phyloP scores from a whole-genome alignment of 1,140 invertebrate species.

The Trachymyrmex septentrionalis region DNA sequence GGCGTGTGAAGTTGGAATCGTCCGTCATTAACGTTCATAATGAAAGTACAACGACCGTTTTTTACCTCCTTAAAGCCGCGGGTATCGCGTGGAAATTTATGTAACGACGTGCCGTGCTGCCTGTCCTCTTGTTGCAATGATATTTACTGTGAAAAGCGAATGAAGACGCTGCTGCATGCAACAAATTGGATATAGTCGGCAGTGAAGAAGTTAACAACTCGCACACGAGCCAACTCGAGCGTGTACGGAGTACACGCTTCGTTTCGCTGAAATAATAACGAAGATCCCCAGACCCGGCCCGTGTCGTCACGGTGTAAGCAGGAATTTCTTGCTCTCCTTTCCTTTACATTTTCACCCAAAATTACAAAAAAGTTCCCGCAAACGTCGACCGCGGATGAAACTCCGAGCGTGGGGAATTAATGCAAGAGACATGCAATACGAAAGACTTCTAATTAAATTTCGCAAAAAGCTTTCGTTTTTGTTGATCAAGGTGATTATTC shows the following conservation, averaged over 20 bases:
- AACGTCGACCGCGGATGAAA: not conserved
- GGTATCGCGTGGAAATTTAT: conserved; percentile 38
- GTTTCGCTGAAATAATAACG: conserved; percentile 68
- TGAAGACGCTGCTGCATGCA: conserved; percentile 58
- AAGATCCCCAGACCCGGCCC: conserved; percentile 42
- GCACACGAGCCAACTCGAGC: conserved; percentile 65
- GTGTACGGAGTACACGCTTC: conserved; percentile 59
- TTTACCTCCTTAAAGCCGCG: not conserved
- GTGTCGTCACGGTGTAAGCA: conserved; percentile 64
- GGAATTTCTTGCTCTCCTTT: conserved; percentile 63
- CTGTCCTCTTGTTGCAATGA: conserved; percentile 43
- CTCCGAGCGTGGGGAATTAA: conserved; percentile 20
- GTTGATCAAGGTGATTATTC: not conserved
- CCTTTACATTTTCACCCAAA: conserved; percentile 61
- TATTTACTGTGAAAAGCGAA: conserved; percentile 65
- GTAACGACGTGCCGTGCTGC: conserved; percentile 30
- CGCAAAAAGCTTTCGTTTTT: not conserved
- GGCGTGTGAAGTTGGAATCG: not conserved
- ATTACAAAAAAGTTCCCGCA: conserved; percentile 48
- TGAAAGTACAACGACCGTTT: not conserved
- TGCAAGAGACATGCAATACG: not conserved
- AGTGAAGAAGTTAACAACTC: conserved; percentile 62
- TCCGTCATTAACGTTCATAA: not conserved
- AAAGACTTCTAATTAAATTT: not conserved
- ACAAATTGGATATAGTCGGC: conserved; percentile 56